Evolutionary conservation across 2,797 vertebrate genomes (phyloP).

Genomic region (Sternarchorhynchus goeldii): DNA sequence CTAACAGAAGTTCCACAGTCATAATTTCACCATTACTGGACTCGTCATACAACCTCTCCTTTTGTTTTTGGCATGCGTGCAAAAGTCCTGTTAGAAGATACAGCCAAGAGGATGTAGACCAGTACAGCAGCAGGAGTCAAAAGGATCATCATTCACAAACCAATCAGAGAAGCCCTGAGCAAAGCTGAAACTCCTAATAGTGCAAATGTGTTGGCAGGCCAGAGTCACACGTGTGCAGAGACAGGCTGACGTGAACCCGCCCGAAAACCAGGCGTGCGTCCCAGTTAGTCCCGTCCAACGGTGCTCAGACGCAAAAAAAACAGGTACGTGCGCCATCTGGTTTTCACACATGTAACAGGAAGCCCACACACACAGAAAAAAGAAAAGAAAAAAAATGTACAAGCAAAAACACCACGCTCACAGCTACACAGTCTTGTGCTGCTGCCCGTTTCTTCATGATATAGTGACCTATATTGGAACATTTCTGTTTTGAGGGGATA

Average conservation of each 20-base stretch:
- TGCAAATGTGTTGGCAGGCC: slow-evolving; percentile 75
- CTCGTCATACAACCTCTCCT: neutral
- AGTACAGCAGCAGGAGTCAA: slow-evolving; percentile 60
- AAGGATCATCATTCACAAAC: slow-evolving; percentile 66
- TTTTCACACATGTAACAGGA: slow-evolving; percentile 3
- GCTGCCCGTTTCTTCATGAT: neutral
- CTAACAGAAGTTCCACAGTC: slow-evolving; percentile 2
- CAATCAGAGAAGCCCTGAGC: slow-evolving; percentile 86
- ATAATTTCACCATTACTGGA: neutral
- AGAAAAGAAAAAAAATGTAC: too few relatives aligned
- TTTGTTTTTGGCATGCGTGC: slow-evolving; percentile 36
- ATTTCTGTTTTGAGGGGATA: neutral
- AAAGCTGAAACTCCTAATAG: slow-evolving; percentile 79
- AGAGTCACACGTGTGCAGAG: slow-evolving; percentile 25
- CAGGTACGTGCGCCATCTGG: neutral
- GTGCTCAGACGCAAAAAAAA: neutral
- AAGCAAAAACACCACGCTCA: neutral
- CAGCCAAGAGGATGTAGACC: slow-evolving; percentile 56
- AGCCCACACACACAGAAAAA: neutral
- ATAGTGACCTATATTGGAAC: neutral
- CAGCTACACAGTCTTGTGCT: neutral
- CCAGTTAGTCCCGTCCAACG: neutral
- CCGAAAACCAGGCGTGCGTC: slow-evolving; percentile 4
- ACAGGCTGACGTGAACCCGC: slow-evolving; percentile 2
- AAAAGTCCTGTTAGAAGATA: slow-evolving; percentile 37